Percentiles rank a stretch among this genome's conserved stretches.
Evolutionary conservation across 2,888 invertebrate species (phyloP).

Genomic region (Trichogramma evanescens): DNA sequence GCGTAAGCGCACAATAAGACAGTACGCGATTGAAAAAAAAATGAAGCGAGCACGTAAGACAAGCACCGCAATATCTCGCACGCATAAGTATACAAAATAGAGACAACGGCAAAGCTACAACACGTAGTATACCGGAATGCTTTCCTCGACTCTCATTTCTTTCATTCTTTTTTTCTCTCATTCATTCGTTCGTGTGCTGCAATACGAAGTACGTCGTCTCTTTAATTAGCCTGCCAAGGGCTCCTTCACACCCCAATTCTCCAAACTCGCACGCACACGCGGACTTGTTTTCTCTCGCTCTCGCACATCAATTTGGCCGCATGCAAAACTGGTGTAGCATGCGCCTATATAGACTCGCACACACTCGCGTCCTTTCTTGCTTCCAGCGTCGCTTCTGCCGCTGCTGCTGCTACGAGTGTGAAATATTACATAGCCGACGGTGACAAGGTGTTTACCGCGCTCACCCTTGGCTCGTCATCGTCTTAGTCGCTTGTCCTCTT

Average conservation of each 20-base stretch:
- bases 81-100: not conserved
- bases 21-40: not conserved
- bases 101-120: not conserved
- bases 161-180: too few relatives aligned
- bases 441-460: slow-evolving; percentile 28
- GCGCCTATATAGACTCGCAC: not conserved
- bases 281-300: slow-evolving; percentile 5
- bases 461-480: slow-evolving; percentile 10
- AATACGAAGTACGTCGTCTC: slow-evolving; percentile 11
- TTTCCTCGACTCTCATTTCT: too few relatives aligned
- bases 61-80: not conserved
- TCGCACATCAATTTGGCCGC: not conserved
- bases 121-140: not conserved
- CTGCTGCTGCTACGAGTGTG: slow-evolving; percentile 21
- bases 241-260: slow-evolving; percentile 15
- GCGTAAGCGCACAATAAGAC: too few relatives aligned
- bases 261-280: slow-evolving; percentile 16
- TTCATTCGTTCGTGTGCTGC: too few relatives aligned
- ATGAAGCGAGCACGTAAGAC: not conserved
- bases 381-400: slow-evolving; percentile 22
- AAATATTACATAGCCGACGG: slow-evolving; percentile 27
- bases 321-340: too few relatives aligned
- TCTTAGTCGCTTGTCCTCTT: slow-evolving; percentile 9
- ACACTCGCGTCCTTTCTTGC: not conserved
- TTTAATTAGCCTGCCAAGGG: slow-evolving; percentile 21